Evolutionary conservation across 2,113 vertebrate species (phyloP), one percentile per base, ranked within the genome.

Genomic region (Eidolon helvum): DNA sequence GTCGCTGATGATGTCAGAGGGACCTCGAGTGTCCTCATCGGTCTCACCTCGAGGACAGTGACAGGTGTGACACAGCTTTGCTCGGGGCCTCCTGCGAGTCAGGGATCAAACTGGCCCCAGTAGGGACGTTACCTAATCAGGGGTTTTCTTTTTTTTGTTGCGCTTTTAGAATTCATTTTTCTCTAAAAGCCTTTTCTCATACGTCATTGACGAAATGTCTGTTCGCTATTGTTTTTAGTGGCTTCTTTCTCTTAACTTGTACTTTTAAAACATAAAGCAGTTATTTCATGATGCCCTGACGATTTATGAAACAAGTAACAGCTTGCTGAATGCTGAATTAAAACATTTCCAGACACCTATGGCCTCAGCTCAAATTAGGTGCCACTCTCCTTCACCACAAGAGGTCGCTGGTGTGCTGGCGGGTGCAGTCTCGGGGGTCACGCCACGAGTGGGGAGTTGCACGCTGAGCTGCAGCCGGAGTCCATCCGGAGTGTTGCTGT

Each of bases 81-180:
- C 43, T 48, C 7, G 7, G 33, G 43, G 18, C 28, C 75, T 21
- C 5, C 45, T 24, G 9, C 53, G 10, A 0, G 0, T 16, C 2
- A 3, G 5, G 5, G 35, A 5, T 10, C 0, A 65, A 9, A 15
- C 74, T 21, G 53, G 1, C n/a, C 12, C 15, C 1, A 9, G 38
- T 6, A 4, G 7, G 11, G 48, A 3, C 0, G 0, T n/a, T n/a
- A n/a, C 24, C 71, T 4, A 2, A 0, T 12, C 10, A 8, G 69
- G 3, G 24, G 0, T 24, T 74, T 18, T 3, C 11, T 33, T 7
- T 68, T 1, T 68, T 15, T 10, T 8, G 3, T 26, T 28, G 28
- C 3, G 6, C 4, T 33, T 65, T 33, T 22, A 71, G 80, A 55
- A 57, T 71, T 33, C 48, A 1, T 19, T 33, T 35, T 14, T 38